Conservation (phyloP, 1,140 invertebrate species). For the Trachymyrmex cornetzi region DNA sequence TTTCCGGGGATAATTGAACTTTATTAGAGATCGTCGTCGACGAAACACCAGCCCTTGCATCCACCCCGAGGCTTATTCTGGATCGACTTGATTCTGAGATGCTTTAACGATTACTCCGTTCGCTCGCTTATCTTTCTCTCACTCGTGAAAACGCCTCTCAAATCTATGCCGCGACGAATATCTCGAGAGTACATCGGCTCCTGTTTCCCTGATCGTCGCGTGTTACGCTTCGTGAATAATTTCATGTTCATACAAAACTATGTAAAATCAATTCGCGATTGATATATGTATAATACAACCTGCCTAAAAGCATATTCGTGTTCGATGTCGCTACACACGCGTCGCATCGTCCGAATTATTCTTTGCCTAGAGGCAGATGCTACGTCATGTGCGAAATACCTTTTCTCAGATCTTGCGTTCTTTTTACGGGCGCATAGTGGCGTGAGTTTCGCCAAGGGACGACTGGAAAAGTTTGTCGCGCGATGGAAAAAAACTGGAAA, state of each 20-base stretch:
- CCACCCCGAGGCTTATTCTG: constrained; percentile 49
- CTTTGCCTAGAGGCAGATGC: neutral
- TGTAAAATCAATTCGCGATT: neutral
- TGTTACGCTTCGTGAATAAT: neutral
- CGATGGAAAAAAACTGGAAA: constrained; percentile 64
- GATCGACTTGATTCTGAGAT: constrained; percentile 67
- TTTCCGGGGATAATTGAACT: constrained; percentile 80
- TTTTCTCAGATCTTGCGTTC: constrained; percentile 12
- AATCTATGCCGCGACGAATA: constrained; percentile 33
- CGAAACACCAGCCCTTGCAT: constrained; percentile 64
- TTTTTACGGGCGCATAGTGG: neutral
- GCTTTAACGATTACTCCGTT: constrained; percentile 59
- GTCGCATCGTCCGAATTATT: constrained; percentile 2
- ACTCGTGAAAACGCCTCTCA: constrained; percentile 46
- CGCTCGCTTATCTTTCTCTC: constrained; percentile 42
- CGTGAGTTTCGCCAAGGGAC: neutral
- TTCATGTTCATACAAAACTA: neutral
- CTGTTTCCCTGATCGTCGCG: neutral
- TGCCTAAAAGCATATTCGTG: neutral
- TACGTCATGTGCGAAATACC: neutral
- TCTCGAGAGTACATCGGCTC: neutral
- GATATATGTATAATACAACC: neutral
- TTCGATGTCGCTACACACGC: neutral
- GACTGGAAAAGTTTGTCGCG: constrained; percentile 59
- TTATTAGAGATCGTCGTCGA: constrained; percentile 78